Base-by-base conservation (phyloP, 1,140 invertebrate species). In the Philotrypesis tridentata region DNA sequence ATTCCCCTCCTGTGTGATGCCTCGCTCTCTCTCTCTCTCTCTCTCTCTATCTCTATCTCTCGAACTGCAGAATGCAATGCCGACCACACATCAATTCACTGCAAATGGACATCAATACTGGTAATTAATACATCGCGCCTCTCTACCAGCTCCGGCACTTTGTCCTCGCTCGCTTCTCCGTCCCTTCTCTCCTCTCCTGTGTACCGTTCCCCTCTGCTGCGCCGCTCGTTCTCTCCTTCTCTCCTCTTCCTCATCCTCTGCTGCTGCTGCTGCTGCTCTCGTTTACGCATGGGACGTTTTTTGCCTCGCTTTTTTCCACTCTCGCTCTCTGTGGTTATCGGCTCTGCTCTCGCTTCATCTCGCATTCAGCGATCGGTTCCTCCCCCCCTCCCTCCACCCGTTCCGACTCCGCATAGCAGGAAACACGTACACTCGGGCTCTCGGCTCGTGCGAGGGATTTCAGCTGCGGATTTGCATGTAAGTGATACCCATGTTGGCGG, bases 41-140 rank as follows among this genome's bases (percentile, higher is more conserved):
- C n/a, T n/a, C n/a, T n/a, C n/a, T n/a, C n/a, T n/a, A n/a, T n/a
- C n/a, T n/a, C n/a, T n/a, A n/a, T n/a, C n/a, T n/a, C n/a, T 83
- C 75, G 83, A 83, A 74, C 80, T 85, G 80, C 77, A 60, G 61
- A 89, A 48, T 91, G 91, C 90, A 90, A 90, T 89, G 89, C 89
- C 89, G 90, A 91, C 91, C 91, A 91, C 91, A 91, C 91, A 92
- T 92, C 91, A 92, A 92, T 92, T 92, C 80, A 61, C 68, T 92
- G 90, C 88, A 92, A 92, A 92, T 92, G 91, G 91, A 92, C 91
- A 92, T 92, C 91, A 92, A 92, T 92, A 92, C 90, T 87, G 90
- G 90, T 92, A 92, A 92, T 92, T 92, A 92, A 92, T 92, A 92
- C 91, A 91, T 92, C 91, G 91, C 91, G 90, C 90, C 90, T 91